phyloP scores from a whole-genome alignment of 2,113 vertebrate genomes.

The Neolamprologus modestus region DNA sequence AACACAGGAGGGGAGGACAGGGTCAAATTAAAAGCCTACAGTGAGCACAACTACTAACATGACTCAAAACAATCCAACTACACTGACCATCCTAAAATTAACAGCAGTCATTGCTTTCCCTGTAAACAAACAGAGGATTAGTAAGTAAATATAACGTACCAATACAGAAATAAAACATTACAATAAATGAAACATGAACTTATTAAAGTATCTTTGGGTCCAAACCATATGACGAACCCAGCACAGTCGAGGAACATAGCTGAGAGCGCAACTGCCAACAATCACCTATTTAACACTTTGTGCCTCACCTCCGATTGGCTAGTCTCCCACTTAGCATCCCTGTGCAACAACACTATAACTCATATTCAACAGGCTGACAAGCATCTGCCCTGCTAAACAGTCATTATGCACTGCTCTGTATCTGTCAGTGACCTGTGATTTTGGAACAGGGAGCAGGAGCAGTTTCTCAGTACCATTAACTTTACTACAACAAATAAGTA shows the following conservation, averaged over 20 bases:
- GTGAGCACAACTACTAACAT: background rate
- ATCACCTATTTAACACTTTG: background rate
- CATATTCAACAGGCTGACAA: background rate
- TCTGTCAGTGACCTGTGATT: background rate
- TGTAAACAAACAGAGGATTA: background rate
- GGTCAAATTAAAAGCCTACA: background rate
- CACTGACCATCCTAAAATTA: background rate
- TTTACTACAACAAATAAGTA: background rate
- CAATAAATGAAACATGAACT: background rate
- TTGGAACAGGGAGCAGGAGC: background rate
- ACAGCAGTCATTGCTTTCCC: background rate
- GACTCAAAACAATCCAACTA: background rate
- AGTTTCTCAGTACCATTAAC: background rate
- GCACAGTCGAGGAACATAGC: background rate
- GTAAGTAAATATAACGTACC: accelerated
- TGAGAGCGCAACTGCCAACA: background rate
- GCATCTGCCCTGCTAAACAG: background rate
- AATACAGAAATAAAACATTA: background rate
- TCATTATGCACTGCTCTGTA: background rate
- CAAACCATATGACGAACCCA: background rate
- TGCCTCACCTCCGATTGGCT: background rate
- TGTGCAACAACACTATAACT: background rate
- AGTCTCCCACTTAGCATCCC: background rate
- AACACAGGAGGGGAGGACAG: accelerated
- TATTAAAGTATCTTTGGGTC: background rate